A percentile compares a stretch with the other conserved stretches of the same genome.
Evolutionary conservation across 2,888 invertebrate genomes (phyloP).

Genomic region (Lasioglossum villosulum): DNA sequence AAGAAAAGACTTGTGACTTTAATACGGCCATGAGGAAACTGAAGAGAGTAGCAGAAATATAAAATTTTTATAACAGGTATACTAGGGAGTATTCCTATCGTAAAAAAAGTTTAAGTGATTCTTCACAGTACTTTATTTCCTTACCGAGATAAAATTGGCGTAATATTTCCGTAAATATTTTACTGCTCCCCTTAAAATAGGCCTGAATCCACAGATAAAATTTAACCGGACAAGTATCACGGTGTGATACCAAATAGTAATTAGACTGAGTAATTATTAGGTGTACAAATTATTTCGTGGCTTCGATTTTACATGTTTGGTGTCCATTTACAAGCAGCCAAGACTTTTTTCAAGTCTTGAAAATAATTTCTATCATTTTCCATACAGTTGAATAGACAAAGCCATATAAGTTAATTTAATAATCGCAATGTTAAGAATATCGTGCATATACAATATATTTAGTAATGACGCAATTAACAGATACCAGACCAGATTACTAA

Average conservation of each 20-base stretch:
- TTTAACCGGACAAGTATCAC: background rate
- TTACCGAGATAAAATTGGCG: background rate
- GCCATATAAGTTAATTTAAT: no score
- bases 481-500: background rate
- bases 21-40: background rate
- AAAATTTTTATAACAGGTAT: conserved; percentile 16
- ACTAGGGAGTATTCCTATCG: background rate
- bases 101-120: conserved; percentile 9
- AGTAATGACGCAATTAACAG: background rate
- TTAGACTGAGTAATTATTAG: background rate
- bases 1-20: background rate
- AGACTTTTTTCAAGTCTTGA: no score
- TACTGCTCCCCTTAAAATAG: background rate
- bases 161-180: background rate
- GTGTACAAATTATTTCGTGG: no score
- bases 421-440: no score
- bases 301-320: no score
- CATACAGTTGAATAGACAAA: no score
- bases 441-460: background rate
- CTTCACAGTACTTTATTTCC: background rate
- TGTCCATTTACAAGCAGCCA: no score
- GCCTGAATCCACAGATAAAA: background rate
- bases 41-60: background rate
- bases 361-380: no score
- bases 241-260: background rate